A percentile compares a stretch with the other conserved stretches of the same genome.
Evolutionary conservation across 2,113 vertebrate species (phyloP).

Genomic region (Osmerus eperlanus): DNA sequence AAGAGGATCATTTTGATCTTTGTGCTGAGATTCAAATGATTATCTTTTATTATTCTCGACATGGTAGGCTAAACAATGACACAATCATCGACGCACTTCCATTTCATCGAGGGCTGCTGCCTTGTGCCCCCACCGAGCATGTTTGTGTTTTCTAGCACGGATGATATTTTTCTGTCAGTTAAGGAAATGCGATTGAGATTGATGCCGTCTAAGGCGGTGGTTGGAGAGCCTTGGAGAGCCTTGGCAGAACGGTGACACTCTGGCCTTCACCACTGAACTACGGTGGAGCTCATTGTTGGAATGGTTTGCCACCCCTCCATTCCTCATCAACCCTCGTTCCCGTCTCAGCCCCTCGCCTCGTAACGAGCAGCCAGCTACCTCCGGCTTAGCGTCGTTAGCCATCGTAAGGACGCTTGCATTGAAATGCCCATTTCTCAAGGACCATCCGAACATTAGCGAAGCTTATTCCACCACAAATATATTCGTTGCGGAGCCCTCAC

Average conservation of each 20-base stretch:
- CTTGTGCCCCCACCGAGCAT: too few relatives aligned
- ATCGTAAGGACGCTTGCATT: constrained; percentile 5
- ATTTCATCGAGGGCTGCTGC: too few relatives aligned
- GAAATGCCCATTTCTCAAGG: constrained; percentile 33
- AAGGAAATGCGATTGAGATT: too few relatives aligned
- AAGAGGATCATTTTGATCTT: constrained; percentile 25
- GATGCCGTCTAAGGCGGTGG: neutral
- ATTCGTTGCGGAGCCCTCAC: constrained; percentile 23
- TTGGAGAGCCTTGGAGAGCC: constrained; percentile 17
- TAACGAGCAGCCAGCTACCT: neutral
- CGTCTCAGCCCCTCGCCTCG: neutral
- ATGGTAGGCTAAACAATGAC: neutral
- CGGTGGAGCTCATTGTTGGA: too few relatives aligned
- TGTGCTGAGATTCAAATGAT: neutral
- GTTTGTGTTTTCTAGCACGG: too few relatives aligned
- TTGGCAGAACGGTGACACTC: neutral
- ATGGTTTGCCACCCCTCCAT: neutral
- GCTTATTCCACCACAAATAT: constrained; percentile 21
- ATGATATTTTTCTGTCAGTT: too few relatives aligned
- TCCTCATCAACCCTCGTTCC: neutral
- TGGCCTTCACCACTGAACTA: neutral
- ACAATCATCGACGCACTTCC: neutral
- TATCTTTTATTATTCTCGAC: constrained; percentile 22
- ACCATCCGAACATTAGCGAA: constrained; percentile 14
- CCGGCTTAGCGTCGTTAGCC: neutral